These are phyloP conservation scores for Saturnia pavonia DNA, from an alignment of 2,888 invertebrate genomes.

Conservation along the genomic window DNA sequence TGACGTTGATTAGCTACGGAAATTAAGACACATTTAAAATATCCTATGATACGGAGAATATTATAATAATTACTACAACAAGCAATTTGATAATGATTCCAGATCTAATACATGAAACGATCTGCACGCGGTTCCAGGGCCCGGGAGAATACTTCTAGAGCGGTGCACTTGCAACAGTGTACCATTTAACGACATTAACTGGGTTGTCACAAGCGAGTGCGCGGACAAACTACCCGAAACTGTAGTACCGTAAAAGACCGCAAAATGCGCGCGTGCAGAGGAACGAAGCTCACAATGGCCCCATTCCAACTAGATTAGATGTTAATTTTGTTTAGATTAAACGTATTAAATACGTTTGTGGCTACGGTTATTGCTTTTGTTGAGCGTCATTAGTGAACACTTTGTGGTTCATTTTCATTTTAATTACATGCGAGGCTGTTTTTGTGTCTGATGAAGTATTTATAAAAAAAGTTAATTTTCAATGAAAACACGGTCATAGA, in stretches of 20 bases:
- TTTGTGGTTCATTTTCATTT: constrained; percentile 12
- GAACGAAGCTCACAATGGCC: constrained; percentile 34
- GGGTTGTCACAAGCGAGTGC: constrained; percentile 50
- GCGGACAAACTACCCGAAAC: constrained; percentile 54
- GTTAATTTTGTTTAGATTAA: constrained; percentile 42
- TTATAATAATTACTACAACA: background rate
- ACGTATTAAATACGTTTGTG: constrained; percentile 26
- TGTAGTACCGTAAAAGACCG: constrained; percentile 58
- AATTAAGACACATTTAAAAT: too few relatives aligned
- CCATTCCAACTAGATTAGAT: constrained; percentile 38
- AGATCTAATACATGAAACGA: constrained; percentile 31
- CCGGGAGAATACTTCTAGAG: constrained; percentile 37
- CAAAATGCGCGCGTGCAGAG: constrained; percentile 32
- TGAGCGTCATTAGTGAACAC: constrained; percentile 13
- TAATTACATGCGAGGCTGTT: constrained; percentile 8
- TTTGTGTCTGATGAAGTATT: background rate
- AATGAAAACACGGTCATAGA: background rate
- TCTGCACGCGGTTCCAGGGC: constrained; percentile 33
- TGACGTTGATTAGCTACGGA: too few relatives aligned
- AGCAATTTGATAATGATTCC: constrained; percentile 24
- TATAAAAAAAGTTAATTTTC: constrained; percentile 29
- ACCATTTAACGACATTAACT: constrained; percentile 64
- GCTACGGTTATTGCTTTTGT: constrained; percentile 22
- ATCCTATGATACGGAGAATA: too few relatives aligned
- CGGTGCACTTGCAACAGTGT: constrained; percentile 55